Conservation (phyloP, 2,797 vertebrate species). For the Myotis planiceps region DNA sequence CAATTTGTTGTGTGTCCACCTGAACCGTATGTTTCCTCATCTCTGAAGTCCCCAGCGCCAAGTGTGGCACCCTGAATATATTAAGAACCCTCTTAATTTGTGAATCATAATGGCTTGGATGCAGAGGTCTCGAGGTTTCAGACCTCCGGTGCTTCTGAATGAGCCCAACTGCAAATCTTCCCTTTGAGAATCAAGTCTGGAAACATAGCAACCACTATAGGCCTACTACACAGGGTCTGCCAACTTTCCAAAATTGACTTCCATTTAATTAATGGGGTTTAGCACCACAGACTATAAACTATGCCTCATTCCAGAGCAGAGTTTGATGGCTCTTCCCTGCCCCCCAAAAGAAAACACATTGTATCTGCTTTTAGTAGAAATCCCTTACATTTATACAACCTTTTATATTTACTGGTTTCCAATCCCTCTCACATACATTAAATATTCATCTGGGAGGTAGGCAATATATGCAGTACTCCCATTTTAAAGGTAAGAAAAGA, state of each 20-base stretch:
- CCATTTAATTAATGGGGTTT: neutral
- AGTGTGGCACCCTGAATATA: neutral
- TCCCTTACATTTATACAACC: neutral
- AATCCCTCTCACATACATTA: neutral
- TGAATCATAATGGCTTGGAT: neutral
- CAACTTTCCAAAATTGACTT: neutral
- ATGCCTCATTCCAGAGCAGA: neutral
- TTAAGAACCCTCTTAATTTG: neutral
- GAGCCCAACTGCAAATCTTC: neutral
- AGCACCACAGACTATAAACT: neutral
- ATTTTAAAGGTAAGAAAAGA: constrained; percentile 36
- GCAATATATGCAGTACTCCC: neutral
- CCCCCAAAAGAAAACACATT: neutral
- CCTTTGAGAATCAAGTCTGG: neutral
- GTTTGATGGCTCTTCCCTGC: neutral
- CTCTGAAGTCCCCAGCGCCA: neutral
- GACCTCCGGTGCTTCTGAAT: neutral
- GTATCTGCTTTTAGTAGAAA: constrained; percentile 12
- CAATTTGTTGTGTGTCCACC: neutral
- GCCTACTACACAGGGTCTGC: neutral
- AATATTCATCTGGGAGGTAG: neutral
- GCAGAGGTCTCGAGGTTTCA: neutral
- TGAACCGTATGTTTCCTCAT: neutral
- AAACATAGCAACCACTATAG: neutral
- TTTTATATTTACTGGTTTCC: neutral